Conservation (phyloP, 1,140 invertebrate genomes). For the Brachionus paranguensis region DNA sequence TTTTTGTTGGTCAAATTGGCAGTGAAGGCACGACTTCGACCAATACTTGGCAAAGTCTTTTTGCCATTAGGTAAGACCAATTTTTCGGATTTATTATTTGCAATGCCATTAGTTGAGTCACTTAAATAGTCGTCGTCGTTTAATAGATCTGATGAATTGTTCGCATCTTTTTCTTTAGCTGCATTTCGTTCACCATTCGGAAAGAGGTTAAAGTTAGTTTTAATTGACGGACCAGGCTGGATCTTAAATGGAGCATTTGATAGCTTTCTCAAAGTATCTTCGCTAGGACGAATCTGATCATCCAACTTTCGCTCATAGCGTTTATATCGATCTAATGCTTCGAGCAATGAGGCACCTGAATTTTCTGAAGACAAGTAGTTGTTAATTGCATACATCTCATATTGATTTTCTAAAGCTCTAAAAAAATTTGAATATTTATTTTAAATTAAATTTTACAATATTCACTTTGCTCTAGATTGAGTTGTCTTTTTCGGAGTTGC, state of each 20-base stretch:
- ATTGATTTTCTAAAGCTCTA: conserved; percentile 19
- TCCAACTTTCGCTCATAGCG: conserved; percentile 30
- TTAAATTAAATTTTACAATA: not conserved
- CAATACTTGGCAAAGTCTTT: not conserved
- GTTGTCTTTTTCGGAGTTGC: conserved; percentile 56
- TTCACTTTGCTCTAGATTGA: not conserved
- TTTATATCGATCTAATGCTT: conserved; percentile 29
- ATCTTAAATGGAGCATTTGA: not conserved
- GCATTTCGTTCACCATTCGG: not conserved
- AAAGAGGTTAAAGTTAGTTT: not conserved
- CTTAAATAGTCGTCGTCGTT: not conserved
- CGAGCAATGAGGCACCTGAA: not conserved
- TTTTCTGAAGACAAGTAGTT: not conserved
- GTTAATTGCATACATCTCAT: not conserved
- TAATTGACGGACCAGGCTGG: not conserved
- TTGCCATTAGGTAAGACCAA: not conserved
- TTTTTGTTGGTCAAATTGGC: not conserved
- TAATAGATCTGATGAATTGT: not conserved
- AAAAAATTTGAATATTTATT: not conserved
- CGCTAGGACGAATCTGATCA: conserved; percentile 2
- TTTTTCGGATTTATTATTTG: not conserved
- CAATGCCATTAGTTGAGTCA: not conserved
- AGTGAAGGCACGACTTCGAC: not conserved
- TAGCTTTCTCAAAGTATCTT: conserved; percentile 8
- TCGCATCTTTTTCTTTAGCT: not conserved